These are phyloP conservation scores for Actinopyga echinites DNA, from an alignment of 53 echinoderm and acorn worm species.

Conservation along the genomic window DNA sequence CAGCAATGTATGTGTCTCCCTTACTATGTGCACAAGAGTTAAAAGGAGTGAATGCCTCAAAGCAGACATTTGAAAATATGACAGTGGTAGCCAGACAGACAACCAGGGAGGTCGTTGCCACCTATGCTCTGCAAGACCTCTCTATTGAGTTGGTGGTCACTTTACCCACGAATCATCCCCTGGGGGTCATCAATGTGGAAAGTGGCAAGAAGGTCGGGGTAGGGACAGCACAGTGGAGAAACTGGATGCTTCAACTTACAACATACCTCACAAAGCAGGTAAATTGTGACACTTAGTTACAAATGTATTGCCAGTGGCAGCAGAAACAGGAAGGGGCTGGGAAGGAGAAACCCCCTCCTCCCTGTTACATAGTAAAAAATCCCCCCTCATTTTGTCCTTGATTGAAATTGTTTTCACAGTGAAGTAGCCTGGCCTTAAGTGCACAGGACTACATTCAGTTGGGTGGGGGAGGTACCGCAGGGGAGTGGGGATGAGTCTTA, in stretches of 20 bases:
- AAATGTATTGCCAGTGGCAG: neutral
- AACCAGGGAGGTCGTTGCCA: conserved; percentile 90
- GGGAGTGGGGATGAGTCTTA: too few species aligned
- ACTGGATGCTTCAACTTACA: conserved; percentile 93
- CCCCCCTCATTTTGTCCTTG: too few species aligned
- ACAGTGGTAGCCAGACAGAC: conserved; percentile 71
- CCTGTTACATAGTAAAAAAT: too few species aligned
- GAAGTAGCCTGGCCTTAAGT: too few species aligned
- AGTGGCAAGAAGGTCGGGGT: conserved; percentile 88
- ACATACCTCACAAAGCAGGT: conserved; percentile 95
- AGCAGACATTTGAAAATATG: conserved; percentile 72
- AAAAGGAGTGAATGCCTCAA: conserved; percentile 64
- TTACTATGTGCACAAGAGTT: conserved; percentile 85
- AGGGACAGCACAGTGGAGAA: conserved; percentile 88
- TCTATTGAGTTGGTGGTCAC: conserved; percentile 86
- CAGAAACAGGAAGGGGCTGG: too few species aligned
- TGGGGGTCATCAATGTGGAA: conserved; percentile 88
- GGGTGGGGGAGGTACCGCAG: too few species aligned
- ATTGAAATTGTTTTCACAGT: too few species aligned
- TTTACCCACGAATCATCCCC: conserved; percentile 87
- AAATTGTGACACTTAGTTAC: neutral
- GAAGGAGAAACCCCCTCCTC: too few species aligned
- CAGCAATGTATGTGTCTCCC: conserved; percentile 83
- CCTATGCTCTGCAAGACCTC: conserved; percentile 90
- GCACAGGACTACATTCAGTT: too few species aligned